Conservation (phyloP, 2,113 vertebrate genomes). For the Cettia cetti region DNA sequence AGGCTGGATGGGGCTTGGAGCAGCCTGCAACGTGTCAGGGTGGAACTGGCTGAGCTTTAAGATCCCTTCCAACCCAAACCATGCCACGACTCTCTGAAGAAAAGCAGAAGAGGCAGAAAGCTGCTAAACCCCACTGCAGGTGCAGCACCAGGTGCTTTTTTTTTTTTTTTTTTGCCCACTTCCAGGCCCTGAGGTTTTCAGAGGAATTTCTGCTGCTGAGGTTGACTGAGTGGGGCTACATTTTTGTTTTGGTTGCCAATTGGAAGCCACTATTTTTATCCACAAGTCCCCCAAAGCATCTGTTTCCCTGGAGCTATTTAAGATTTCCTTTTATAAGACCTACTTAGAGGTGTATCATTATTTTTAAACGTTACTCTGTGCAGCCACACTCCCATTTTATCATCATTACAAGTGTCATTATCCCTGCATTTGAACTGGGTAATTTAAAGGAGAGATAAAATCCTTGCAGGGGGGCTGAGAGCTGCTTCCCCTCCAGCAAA, state of each 20-base stretch:
- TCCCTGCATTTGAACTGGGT: neutral
- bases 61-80: neutral
- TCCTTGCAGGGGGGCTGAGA: neutral
- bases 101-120: neutral
- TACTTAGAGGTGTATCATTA: constrained; percentile 45
- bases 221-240: neutral
- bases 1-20: rapidly evolving
- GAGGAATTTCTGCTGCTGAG: neutral
- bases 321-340: constrained; percentile 38
- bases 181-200: neutral
- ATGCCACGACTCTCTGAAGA: rapidly evolving
- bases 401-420: constrained; percentile 21
- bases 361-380: constrained; percentile 34
- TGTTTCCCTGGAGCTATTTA: constrained; percentile 45
- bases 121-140: neutral
- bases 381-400: constrained; percentile 14
- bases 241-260: constrained; percentile 43
- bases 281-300: constrained; percentile 51
- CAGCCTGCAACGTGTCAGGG: rapidly evolving
- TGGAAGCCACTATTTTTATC: constrained; percentile 51
- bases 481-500: neutral
- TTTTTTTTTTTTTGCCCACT: too few species aligned
- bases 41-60: neutral
- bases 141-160: neutral
- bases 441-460: constrained; percentile 24